Evolutionary conservation across 2,888 invertebrate genomes (phyloP), one percentile per base, ranked within the genome.

Genomic region (Nebria brevicollis): DNA sequence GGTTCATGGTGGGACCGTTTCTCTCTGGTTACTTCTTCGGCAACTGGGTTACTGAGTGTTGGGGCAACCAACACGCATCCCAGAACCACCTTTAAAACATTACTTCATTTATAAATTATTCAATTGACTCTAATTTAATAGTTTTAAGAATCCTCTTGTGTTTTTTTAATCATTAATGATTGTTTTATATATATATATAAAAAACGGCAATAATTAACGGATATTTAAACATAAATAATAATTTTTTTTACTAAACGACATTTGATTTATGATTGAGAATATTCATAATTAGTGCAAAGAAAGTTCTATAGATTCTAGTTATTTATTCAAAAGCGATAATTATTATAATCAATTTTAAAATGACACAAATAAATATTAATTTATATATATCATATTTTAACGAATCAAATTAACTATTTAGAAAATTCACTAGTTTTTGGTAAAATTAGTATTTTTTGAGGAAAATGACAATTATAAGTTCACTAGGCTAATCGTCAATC

Each of bases 1-100:
- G 94, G 94, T 70, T 90, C 90, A 85, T 92, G 91, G 54, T 54
- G 54, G 84, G 92, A 91, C 83, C 93, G 89, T 86, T 92, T 92
- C 65, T 90, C 90, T 83, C 93, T 80, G 89, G 83, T 89, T 84
- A 80, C 84, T 26, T 74, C 68, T 26, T 74, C 68, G 34, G 89
- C 86, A 64, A 81, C 86, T 83, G 89, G 88, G 85, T 86, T 85
- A 83, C 87, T 86, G 83, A 85, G 84, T 41, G 88, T 86, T 81
- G 90, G 89, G 85, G 90, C 91, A 84, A 91, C 89, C 84, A 91
- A 89, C 84, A 91, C 89, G 86, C 92, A 90, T 88, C 91, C 91
- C 85, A 92, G 89, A 87, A 92, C 89, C 87, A 93, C 88, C 94
- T 94, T 90, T 82, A 90, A 90, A 84, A 34, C 5, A 34, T 20